Evolutionary conservation across 2,113 vertebrate genomes (phyloP).

Genomic region (Alligator sinensis): DNA sequence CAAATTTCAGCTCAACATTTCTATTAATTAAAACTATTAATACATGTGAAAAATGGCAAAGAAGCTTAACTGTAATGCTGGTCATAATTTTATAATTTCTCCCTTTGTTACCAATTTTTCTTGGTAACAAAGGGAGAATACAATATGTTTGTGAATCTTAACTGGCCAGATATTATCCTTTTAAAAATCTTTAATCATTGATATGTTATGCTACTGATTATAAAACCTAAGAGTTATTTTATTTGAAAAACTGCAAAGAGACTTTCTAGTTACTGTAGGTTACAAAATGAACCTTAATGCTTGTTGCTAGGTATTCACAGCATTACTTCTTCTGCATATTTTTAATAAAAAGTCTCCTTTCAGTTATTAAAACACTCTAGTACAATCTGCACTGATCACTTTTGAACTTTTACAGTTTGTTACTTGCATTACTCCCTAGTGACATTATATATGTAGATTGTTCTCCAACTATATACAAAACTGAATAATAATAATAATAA

Average conservation of each 20-base stretch:
- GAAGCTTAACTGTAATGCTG: constrained; percentile 40
- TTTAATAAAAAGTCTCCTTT: constrained; percentile 52
- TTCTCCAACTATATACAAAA: constrained; percentile 38
- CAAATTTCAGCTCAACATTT: constrained; percentile 26
- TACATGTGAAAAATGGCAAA: background rate
- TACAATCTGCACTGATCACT: background rate
- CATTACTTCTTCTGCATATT: constrained; percentile 42
- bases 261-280: constrained; percentile 23
- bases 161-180: constrained; percentile 10
- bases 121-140: background rate
- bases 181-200: constrained; percentile 43
- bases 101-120: constrained; percentile 18
- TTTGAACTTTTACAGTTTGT: constrained; percentile 51
- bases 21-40: constrained; percentile 9
- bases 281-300: constrained; percentile 53
- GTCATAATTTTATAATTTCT: background rate
- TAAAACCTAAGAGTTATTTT: constrained; percentile 39
- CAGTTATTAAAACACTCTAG: constrained; percentile 4
- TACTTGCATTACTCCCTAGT: constrained; percentile 49
- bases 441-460: constrained; percentile 53
- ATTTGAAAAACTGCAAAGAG: constrained; percentile 53
- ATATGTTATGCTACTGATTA: constrained; percentile 30
- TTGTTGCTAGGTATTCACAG: constrained; percentile 45
- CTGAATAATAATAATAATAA: constrained; percentile 58
- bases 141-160: background rate